A percentile compares a stretch with the other conserved stretches of the same genome.
These are phyloP conservation scores for Cirrhinus molitorella DNA, from an alignment of 2,797 vertebrate species.

Conservation along the genomic window DNA sequence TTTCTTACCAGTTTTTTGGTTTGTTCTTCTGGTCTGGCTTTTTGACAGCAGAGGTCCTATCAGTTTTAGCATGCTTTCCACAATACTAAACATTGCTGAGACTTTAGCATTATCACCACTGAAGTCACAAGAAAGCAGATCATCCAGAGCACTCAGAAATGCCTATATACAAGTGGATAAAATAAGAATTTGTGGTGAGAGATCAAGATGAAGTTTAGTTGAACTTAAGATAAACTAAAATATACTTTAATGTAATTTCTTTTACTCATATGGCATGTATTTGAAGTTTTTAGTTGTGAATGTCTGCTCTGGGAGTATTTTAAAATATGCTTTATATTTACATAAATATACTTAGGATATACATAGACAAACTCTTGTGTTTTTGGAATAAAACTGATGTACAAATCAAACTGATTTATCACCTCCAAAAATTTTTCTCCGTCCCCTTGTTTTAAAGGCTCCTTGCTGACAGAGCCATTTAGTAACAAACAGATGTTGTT, in stretches of 20 bases:
- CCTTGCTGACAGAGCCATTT: background rate
- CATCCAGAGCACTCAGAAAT: slow-evolving; percentile 66
- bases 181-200: slow-evolving; percentile 32
- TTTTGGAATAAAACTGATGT: background rate
- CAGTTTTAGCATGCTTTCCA: slow-evolving; percentile 68
- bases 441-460: background rate
- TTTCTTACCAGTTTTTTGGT: slow-evolving; percentile 65
- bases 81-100: slow-evolving; percentile 67
- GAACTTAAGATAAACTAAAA: too few species aligned
- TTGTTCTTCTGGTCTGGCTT: slow-evolving; percentile 15
- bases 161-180: slow-evolving; percentile 61
- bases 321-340: background rate
- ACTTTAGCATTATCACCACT: slow-evolving; percentile 63
- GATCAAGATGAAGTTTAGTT: background rate
- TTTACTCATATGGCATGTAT: too few species aligned
- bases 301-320: too few species aligned
- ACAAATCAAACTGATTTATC: slow-evolving; percentile 21
- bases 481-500: slow-evolving; percentile 56
- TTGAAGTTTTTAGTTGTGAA: too few species aligned
- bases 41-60: slow-evolving; percentile 56
- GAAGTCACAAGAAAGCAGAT: slow-evolving; percentile 55
- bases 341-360: too few species aligned
- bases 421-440: slow-evolving; percentile 67
- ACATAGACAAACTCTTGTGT: slow-evolving; percentile 29
- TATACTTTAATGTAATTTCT: too few species aligned